Evolutionary conservation across 2,888 invertebrate genomes (phyloP), one percentile per base, ranked within the genome.

Genomic region (Tachina lurida): DNA sequence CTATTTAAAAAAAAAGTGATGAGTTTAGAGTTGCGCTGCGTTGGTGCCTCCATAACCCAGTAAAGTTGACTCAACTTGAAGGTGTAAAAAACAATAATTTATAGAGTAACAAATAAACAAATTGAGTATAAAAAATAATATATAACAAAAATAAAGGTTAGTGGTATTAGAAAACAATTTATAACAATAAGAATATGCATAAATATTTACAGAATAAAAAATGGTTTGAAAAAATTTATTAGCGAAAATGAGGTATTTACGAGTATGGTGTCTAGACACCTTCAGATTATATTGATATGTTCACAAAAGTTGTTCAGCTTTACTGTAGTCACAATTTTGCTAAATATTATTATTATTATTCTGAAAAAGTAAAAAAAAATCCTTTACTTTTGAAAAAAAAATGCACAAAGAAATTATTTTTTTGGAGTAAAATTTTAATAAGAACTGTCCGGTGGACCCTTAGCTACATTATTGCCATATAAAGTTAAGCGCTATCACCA

Each of bases 11-110:
- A 22, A 82, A 76, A 80, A 68, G 49, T 80, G 75, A 62, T 70
- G 80, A 49, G 75, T 84, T 86, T 86, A 86, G 63, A 86, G 86
- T 86, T 86, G 86, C 71, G 86, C 76, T 62, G 79, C 83, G 63
- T 86, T 86, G 65, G 86, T 75, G 79, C 83, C 83, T 79, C 86
- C 86, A 76, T 86, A 86, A 76, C 82, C 85, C 79, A 86, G 73
- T 52, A 86, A 71, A 65, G 86, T 83, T 80, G 79, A 76, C 76
- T 86, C 86, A 80, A 86, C 86, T 80, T n/a, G 43, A 45, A 22
- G 45, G 60, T 83, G 56, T 76, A 54, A 60, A 70, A 68, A 68
- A 70, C 39, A 58, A 60, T 10, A 65, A 80, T 60, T 62, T 65
- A 17, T 56, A 74, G 74, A 49, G 52, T 47, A 43, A 63, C 19